Conservation (phyloP, 2,113 vertebrate genomes). For the Rhabdomys dilectus region DNA sequence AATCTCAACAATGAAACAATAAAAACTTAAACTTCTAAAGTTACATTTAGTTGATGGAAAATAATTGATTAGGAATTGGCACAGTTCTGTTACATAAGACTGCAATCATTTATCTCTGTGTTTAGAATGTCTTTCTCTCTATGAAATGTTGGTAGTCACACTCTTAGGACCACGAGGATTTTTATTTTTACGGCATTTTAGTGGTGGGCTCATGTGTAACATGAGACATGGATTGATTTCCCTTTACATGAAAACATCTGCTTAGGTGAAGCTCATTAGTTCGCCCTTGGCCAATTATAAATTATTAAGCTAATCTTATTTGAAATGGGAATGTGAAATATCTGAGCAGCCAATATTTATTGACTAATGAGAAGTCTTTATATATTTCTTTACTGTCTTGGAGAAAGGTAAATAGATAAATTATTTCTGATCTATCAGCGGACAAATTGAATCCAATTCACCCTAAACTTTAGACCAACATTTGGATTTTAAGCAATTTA, state of each 20-base stretch:
- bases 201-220: background rate
- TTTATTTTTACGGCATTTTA: conserved; percentile 35
- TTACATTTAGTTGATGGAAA: background rate
- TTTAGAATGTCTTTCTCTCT: background rate
- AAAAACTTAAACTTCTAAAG: background rate
- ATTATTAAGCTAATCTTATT: conserved; percentile 59
- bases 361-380: background rate
- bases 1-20: background rate
- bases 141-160: conserved; percentile 8
- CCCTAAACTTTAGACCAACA: conserved; percentile 37
- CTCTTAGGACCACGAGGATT: background rate
- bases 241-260: background rate
- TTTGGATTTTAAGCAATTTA: conserved; percentile 38
- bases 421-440: conserved; percentile 43
- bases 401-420: background rate
- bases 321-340: background rate
- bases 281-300: background rate
- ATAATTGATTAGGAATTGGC: background rate
- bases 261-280: conserved; percentile 29
- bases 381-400: background rate
- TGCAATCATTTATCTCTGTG: background rate
- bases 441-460: background rate
- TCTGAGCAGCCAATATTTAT: conserved; percentile 13
- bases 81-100: background rate
- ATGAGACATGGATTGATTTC: conserved; percentile 14